Percentiles rank a stretch among this genome's conserved stretches.
Evolutionary conservation across 2,888 invertebrate genomes (phyloP).

Genomic region (Resseliella maxima): DNA sequence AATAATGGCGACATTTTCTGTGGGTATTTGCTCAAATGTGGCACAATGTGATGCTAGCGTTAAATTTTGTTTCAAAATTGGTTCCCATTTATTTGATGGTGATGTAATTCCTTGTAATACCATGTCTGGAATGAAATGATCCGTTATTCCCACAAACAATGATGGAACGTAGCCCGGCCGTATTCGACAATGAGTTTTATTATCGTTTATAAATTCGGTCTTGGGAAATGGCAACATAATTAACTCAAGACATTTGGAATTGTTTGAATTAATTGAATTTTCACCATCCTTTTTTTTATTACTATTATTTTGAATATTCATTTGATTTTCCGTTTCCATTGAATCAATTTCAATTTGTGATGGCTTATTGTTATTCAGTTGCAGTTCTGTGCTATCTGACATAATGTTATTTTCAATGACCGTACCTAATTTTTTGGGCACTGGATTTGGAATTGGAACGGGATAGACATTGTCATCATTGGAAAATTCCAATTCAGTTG

Average conservation of each 20-base stretch:
- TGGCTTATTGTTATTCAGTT: background rate
- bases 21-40: conserved; percentile 76
- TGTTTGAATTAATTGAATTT: background rate
- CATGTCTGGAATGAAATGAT: conserved; percentile 80
- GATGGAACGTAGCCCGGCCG: conserved; percentile 72
- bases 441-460: conserved; percentile 57
- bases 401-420: conserved; percentile 56
- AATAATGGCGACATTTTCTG: conserved; percentile 84
- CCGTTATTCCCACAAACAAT: conserved; percentile 73
- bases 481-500: conserved; percentile 76
- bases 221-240: conserved; percentile 40
- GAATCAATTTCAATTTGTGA: background rate
- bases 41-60: conserved; percentile 69
- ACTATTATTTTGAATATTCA: background rate
- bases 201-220: conserved; percentile 64
- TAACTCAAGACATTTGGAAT: background rate
- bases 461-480: conserved; percentile 66
- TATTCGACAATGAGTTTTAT: conserved; percentile 63
- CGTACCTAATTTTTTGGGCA: conserved; percentile 38
- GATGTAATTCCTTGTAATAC: conserved; percentile 77
- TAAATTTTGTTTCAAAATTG: conserved; percentile 69
- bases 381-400: background rate
- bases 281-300: background rate
- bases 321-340: background rate
- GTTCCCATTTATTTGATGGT: conserved; percentile 72